Evolutionary conservation across 2,797 vertebrate genomes (phyloP), one percentile per base, ranked within the genome.

Genomic region (Pitangus sulphuratus): DNA sequence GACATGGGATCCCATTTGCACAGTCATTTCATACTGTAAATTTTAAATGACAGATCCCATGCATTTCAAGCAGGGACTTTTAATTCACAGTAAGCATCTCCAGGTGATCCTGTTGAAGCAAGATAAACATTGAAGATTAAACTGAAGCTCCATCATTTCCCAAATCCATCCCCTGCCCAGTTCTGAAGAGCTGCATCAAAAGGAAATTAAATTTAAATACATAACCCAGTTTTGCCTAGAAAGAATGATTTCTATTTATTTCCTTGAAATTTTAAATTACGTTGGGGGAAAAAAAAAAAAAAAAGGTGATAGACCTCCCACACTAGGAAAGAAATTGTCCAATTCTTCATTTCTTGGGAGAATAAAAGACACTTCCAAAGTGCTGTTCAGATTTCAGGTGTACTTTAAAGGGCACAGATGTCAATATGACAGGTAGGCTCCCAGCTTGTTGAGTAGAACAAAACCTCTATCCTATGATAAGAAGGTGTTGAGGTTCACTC

Each of bases 261-360:
- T 65, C 11, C 14, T 78, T 61, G 14, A 75, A 84, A 75, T 65
- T 54, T 83, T 16, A 75, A 72, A 72, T 83, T 25, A 30, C 4
- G 8, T 14, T 9, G 7, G 5, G 3, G 1, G 1, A 4, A 24
- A 33, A 40, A 2, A 2, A 4, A 24, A 33, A 28, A 8, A 7
- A 25, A 65, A 70, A 40, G 7, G 12, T 17, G 5, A 56, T 12
- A 2, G 15, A 20, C 4, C 2, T 58, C 25, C 7, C 7, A 28
- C 7, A 15, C 3, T 26, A 44, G 35, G 51, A 87, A 85, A 47
- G 3, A 81, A 68, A 24, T 28, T 65, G 5, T 18, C 35, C 2
- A 7, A 24, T 42, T 70, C 42, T 64, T 37, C 30, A 5, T 11
- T 17, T 81, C 42, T 54, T 78, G 45, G 28, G 21, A 53, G 11